These are phyloP conservation scores for Caretta caretta DNA, from an alignment of 2,113 vertebrate species.

Conservation along the genomic window DNA sequence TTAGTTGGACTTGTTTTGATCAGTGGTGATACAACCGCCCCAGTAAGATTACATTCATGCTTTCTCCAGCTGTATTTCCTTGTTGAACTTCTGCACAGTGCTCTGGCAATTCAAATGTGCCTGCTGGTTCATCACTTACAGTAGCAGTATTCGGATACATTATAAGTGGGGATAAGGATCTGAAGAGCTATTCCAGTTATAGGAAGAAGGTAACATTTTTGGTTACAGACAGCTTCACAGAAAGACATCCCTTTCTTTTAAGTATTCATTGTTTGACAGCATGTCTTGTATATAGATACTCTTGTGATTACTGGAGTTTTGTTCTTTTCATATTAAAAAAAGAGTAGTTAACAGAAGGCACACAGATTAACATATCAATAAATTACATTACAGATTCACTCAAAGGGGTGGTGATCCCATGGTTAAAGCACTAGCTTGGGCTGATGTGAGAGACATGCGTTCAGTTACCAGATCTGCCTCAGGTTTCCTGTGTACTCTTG, in stretches of 20 bases:
- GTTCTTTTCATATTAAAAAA: background rate
- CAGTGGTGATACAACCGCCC: fast-evolving
- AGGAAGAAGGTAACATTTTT: background rate
- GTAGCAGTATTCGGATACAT: background rate
- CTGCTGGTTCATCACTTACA: background rate
- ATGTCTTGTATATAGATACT: background rate
- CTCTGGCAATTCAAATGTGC: background rate
- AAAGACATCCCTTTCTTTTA: background rate
- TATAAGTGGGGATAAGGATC: background rate
- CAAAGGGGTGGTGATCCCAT: background rate
- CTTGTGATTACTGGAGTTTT: background rate
- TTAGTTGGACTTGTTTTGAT: background rate
- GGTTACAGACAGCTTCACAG: background rate
- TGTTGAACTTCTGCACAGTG: background rate
- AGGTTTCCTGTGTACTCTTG: background rate
- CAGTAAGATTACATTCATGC: background rate
- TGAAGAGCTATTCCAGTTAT: background rate
- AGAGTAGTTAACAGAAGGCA: background rate
- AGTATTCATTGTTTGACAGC: background rate
- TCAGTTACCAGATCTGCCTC: background rate
- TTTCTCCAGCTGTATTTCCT: background rate
- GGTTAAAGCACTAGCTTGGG: background rate
- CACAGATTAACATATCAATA: background rate
- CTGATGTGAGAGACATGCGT: background rate
- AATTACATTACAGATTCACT: background rate